Conservation (phyloP, 2,113 vertebrate genomes). For the Podarcis raffonei region DNA sequence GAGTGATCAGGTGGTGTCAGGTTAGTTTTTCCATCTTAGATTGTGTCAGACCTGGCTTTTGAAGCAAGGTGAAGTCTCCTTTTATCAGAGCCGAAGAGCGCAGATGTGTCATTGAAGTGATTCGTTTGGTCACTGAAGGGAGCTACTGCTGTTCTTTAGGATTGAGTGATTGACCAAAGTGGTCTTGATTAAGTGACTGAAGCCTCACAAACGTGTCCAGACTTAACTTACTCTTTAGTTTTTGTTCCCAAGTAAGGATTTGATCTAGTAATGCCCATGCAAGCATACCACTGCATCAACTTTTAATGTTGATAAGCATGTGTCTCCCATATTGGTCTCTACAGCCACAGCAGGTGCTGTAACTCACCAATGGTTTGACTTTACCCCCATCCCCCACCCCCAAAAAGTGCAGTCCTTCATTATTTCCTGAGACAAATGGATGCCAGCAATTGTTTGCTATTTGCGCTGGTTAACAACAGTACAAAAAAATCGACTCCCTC, state of each 20-base stretch:
- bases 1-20: neutral
- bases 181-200: neutral
- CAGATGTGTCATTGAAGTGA: conserved; percentile 17
- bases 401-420: too few relatives aligned
- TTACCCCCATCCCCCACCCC: too few relatives aligned
- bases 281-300: neutral
- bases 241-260: neutral
- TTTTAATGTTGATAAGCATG: neutral
- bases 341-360: too few relatives aligned
- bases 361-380: too few relatives aligned
- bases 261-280: too few relatives aligned
- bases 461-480: neutral
- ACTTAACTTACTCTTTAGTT: conserved; percentile 2
- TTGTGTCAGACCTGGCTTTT: conserved; percentile 3
- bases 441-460: too few relatives aligned
- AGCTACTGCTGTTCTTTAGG: neutral
- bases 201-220: neutral
- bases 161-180: conserved; percentile 3
- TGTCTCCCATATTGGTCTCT: too few relatives aligned
- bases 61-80: conserved; percentile 6
- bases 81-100: conserved; percentile 2
- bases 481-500: too few relatives aligned
- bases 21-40: neutral
- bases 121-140: conserved; percentile 8
- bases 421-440: too few relatives aligned